Conservation (phyloP, 2,797 vertebrate genomes). For the Bufotes viridis region DNA sequence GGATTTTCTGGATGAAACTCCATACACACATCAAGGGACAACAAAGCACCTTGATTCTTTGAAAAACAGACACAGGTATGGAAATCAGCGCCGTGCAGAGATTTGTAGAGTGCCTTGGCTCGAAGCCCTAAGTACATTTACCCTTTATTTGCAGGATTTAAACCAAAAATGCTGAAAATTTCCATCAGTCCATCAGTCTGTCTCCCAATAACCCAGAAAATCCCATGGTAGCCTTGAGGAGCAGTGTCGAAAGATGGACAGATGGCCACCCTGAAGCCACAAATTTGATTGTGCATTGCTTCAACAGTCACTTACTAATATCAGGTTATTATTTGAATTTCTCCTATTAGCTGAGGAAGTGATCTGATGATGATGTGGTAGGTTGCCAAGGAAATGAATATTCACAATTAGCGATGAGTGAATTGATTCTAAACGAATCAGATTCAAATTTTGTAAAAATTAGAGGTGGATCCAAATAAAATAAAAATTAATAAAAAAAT, state of each 20-base stretch:
- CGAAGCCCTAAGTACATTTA: not conserved
- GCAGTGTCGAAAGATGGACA: not conserved
- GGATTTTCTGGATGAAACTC: conserved; percentile 30
- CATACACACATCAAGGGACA: not conserved
- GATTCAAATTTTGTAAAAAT: too few relatives aligned
- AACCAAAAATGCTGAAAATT: not conserved
- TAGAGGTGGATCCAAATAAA: too few relatives aligned
- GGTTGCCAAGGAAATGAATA: conserved; percentile 6
- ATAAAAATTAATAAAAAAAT: too few relatives aligned
- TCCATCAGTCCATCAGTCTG: not conserved
- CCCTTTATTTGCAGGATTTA: not conserved
- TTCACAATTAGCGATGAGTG: not conserved
- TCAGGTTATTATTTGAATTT: not conserved
- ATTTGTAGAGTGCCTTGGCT: conserved; percentile 21
- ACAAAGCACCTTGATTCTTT: conserved; percentile 31
- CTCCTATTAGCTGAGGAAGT: not conserved
- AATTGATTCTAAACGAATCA: too few relatives aligned
- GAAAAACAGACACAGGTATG: conserved; percentile 20
- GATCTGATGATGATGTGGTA: not conserved
- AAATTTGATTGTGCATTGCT: not conserved
- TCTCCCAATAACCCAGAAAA: not conserved
- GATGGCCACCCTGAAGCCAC: not conserved
- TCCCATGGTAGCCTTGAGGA: not conserved
- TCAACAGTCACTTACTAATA: not conserved
- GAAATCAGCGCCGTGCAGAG: not conserved